Percentiles rank a stretch among this genome's conserved stretches.
These are phyloP conservation scores for Agelaius phoeniceus DNA, from an alignment of 2,113 vertebrate species.

Conservation along the genomic window DNA sequence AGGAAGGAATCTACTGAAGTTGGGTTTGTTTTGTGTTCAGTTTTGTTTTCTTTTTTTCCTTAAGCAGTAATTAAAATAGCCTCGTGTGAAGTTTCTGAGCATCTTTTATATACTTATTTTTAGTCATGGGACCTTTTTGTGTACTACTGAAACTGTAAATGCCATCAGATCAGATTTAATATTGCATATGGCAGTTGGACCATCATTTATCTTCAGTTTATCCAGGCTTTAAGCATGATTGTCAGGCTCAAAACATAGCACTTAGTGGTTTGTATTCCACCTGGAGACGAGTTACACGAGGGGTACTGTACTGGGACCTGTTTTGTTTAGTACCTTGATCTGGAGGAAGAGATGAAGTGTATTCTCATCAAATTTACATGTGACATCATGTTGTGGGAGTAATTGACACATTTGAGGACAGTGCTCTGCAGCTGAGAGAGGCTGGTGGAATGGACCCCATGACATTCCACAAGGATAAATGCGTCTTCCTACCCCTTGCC, in stretches of 20 bases:
- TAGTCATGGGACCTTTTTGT: not conserved
- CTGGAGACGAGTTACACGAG: not conserved
- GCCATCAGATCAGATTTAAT: not conserved
- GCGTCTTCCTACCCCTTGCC: fast-evolving
- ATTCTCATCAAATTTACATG: not conserved
- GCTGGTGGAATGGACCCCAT: fast-evolving
- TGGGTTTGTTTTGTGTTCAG: not conserved
- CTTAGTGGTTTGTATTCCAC: not conserved
- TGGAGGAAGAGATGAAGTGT: not conserved
- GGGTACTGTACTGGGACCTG: not conserved
- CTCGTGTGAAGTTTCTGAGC: not conserved
- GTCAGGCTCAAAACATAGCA: not conserved
- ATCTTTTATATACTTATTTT: not conserved
- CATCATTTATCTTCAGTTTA: not conserved
- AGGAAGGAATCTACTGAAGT: not conserved
- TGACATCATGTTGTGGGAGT: not conserved
- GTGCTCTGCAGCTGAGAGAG: not conserved
- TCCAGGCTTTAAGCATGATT: not conserved
- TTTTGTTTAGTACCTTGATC: not conserved
- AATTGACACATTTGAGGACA: fast-evolving
- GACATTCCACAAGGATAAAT: not conserved
- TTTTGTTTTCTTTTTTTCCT: not conserved
- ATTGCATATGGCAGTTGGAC: not conserved
- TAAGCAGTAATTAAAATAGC: not conserved
- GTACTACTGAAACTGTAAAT: not conserved